Conservation (phyloP, 1,140 invertebrate species). For the Wiebesia pumilae region DNA sequence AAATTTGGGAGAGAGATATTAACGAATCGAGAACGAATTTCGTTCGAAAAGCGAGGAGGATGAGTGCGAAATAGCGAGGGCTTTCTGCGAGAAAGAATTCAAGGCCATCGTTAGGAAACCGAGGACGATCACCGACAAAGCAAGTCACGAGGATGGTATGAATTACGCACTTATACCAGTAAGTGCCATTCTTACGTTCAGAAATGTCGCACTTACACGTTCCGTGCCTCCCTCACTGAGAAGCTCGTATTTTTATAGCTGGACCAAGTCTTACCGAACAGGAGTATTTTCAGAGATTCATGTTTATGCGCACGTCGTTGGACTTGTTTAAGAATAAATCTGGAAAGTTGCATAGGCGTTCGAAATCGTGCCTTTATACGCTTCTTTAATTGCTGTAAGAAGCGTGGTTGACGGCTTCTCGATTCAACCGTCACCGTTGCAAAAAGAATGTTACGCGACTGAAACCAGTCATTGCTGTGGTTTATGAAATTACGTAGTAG, state of each 20-base stretch:
- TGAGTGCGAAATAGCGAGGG: neutral
- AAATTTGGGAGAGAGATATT: slow-evolving; percentile 11
- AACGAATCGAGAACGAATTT: neutral
- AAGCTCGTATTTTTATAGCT: neutral
- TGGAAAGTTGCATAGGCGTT: neutral
- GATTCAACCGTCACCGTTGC: neutral
- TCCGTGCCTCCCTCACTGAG: neutral
- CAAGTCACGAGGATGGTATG: neutral
- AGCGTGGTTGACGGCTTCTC: neutral
- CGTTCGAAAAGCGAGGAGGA: slow-evolving; percentile 16
- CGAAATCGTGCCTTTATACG: neutral
- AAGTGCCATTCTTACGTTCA: neutral
- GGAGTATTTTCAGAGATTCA: neutral
- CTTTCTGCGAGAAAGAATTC: neutral
- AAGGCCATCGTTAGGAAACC: neutral
- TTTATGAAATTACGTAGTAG: too few species aligned
- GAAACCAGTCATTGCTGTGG: too few species aligned
- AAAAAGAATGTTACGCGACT: neutral
- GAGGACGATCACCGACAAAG: slow-evolving; percentile 26
- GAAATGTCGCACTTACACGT: neutral
- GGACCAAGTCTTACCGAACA: neutral
- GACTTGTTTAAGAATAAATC: neutral
- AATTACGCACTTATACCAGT: neutral
- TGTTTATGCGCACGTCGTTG: neutral
- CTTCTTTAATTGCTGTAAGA: neutral